These are phyloP conservation scores for Rhagonycha fulva DNA, from an alignment of 2,888 invertebrate species.

Conservation along the genomic window DNA sequence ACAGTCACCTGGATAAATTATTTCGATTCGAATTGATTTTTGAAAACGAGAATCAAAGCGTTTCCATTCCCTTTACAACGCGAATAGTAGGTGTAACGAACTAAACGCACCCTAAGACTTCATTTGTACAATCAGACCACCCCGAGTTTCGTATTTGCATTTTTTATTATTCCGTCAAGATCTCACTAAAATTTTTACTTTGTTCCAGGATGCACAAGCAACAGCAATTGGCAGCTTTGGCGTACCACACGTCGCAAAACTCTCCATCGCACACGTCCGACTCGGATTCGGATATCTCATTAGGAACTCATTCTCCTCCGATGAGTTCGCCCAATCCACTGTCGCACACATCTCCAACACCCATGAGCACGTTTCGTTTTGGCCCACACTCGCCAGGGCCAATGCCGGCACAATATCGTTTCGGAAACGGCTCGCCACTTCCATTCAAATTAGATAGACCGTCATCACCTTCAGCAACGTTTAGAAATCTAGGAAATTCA, in stretches of 20 bases:
- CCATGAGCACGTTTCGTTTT: conserved; percentile 52
- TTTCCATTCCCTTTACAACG: neutral
- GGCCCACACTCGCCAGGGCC: conserved; percentile 56
- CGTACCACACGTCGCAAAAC: conserved; percentile 42
- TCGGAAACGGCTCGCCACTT: conserved; percentile 48
- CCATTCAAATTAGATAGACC: conserved; percentile 32
- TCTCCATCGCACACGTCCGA: conserved; percentile 53
- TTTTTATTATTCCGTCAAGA: neutral
- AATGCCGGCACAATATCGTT: conserved; percentile 55
- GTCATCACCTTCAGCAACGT: conserved; percentile 25
- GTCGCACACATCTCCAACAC: conserved; percentile 45
- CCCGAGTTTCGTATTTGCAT: neutral
- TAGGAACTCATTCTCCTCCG: conserved; percentile 54
- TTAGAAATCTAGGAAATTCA: conserved; percentile 19
- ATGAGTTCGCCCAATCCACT: conserved; percentile 51
- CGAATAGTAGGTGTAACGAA: neutral
- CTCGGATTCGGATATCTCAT: conserved; percentile 55
- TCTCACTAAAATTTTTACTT: conserved; percentile 19
- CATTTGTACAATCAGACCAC: neutral
- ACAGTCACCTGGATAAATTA: neutral
- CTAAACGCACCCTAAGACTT: neutral
- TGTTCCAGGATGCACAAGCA: conserved; percentile 54
- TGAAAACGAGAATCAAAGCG: neutral
- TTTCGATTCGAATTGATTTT: neutral
- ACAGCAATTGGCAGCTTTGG: conserved; percentile 52